phyloP scores from a whole-genome alignment of 2,113 vertebrate species.

The Cyanocitta stelleri region DNA sequence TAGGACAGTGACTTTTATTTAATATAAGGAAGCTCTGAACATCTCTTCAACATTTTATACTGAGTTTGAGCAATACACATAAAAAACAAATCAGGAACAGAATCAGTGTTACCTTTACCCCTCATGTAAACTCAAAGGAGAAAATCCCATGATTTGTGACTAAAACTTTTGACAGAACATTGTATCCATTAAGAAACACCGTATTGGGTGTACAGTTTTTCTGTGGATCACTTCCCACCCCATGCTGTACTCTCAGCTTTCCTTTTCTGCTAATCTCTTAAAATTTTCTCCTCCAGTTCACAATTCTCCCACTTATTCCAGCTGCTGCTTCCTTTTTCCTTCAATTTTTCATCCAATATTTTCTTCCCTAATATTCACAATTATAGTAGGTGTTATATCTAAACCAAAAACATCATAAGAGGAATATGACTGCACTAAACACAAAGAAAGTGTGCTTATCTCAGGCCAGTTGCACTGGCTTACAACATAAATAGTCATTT shows the following conservation, averaged over 20 bases:
- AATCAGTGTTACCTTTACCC: background rate
- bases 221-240: background rate
- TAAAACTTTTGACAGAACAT: background rate
- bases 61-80: background rate
- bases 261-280: background rate
- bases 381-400: background rate
- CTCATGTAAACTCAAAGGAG: background rate
- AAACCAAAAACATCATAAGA: background rate
- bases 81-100: background rate
- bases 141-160: background rate
- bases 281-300: background rate
- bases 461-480: background rate
- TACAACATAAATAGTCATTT: background rate
- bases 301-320: background rate
- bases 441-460: background rate
- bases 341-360: background rate
- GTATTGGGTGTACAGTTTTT: background rate
- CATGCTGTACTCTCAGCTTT: background rate
- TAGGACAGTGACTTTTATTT: background rate
- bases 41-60: background rate
- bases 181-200: background rate
- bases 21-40: background rate
- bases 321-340: background rate
- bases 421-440: background rate
- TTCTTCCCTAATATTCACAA: background rate